A percentile compares a stretch with the other conserved stretches of the same genome.
Conservation (phyloP, 2,113 vertebrate genomes). For the Labrus mixtus region DNA sequence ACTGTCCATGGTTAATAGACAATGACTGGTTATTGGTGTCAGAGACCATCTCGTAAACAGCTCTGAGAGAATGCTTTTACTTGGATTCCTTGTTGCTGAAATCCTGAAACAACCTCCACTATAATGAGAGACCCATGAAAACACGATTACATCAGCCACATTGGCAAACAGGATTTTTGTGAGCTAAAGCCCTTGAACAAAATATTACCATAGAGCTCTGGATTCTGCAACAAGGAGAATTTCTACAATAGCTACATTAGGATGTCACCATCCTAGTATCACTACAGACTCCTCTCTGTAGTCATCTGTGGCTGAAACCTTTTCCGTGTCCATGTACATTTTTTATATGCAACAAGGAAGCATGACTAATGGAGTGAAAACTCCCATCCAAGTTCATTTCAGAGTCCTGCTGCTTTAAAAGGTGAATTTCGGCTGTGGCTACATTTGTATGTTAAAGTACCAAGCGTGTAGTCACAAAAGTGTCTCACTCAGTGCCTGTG, state of each 20-base stretch:
- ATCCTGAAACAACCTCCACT: no score
- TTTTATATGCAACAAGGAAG: conserved; percentile 19
- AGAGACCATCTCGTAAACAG: no score
- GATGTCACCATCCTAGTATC: background rate
- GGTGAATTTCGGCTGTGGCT: conserved; percentile 17
- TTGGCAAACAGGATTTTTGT: background rate
- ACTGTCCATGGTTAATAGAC: no score
- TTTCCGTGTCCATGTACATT: conserved; percentile 10
- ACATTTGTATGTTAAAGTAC: conserved; percentile 40
- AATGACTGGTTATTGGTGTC: no score
- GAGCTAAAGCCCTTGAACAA: no score
- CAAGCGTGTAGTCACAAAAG: conserved; percentile 26
- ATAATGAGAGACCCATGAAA: no score
- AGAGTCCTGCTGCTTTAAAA: conserved; percentile 32
- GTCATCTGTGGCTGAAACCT: background rate
- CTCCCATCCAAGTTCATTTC: conserved; percentile 22
- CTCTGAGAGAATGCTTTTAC: no score
- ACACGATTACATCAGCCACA: background rate
- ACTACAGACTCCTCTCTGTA: background rate
- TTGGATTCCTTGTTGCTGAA: no score
- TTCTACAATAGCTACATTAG: background rate
- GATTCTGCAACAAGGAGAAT: background rate
- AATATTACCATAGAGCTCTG: background rate
- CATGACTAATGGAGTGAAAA: conserved; percentile 21
- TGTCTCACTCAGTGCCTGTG: conserved; percentile 1